A percentile compares a stretch with the other conserved stretches of the same genome.
Conservation (phyloP, 2,113 vertebrate genomes). For the Rhipidura dahli region DNA sequence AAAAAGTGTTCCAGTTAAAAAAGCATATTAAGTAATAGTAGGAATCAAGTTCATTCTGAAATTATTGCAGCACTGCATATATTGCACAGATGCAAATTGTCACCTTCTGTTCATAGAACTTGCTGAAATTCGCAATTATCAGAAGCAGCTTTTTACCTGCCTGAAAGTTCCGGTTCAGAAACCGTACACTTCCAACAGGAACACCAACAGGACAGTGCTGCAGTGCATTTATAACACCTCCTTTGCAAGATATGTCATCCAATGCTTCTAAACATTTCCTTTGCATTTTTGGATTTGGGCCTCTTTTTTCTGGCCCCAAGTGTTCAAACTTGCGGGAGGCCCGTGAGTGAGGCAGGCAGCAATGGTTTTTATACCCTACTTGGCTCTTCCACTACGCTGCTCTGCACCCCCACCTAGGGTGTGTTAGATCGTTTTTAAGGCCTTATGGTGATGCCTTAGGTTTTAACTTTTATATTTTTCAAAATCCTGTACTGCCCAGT, state of each 20-base stretch:
- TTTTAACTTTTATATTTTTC: too few relatives aligned
- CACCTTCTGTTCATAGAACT: background rate
- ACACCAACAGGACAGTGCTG: conserved; percentile 35
- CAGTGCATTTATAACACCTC: conserved; percentile 66
- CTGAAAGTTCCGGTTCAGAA: conserved; percentile 18
- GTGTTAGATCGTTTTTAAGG: conserved; percentile 79
- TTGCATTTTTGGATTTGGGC: conserved; percentile 70
- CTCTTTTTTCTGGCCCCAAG: conserved; percentile 75
- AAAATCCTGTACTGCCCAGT: too few relatives aligned
- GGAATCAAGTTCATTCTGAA: background rate
- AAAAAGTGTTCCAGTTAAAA: conserved; percentile 1
- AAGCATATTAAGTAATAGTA: background rate
- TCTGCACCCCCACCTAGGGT: conserved; percentile 76
- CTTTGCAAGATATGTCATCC: conserved; percentile 64
- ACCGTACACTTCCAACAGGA: conserved; percentile 30
- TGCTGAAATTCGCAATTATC: background rate
- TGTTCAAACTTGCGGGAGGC: conserved; percentile 77
- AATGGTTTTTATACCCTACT: conserved; percentile 72
- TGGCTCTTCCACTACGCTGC: conserved; percentile 63
- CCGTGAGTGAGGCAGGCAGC: conserved; percentile 61
- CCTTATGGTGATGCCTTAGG: too few relatives aligned
- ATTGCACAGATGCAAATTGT: background rate
- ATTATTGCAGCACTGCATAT: background rate
- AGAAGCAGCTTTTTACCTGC: background rate
- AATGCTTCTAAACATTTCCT: conserved; percentile 51